These are phyloP conservation scores for Thalassarche chlororhynchos DNA, from an alignment of 2,113 vertebrate species.

Conservation along the genomic window DNA sequence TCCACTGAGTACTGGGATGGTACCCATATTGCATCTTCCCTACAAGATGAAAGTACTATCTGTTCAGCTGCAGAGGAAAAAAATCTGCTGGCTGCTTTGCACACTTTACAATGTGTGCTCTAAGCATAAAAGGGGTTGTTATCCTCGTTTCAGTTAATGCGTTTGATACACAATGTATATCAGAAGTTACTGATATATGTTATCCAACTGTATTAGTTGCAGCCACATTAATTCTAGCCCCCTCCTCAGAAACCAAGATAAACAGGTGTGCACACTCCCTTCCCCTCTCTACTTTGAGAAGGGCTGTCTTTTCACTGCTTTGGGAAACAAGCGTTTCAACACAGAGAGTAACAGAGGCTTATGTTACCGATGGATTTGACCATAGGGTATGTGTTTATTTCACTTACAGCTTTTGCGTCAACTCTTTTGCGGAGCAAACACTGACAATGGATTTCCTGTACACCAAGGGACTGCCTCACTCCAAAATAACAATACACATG, in stretches of 20 bases:
- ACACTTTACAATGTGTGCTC: not conserved
- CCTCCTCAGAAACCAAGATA: not conserved
- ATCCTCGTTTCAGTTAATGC: accelerated
- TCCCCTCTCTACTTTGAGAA: not conserved
- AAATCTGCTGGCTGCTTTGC: not conserved
- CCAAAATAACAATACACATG: not conserved
- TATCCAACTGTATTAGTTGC: not conserved
- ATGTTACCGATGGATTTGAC: not conserved
- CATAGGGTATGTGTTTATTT: not conserved
- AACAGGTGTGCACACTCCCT: not conserved
- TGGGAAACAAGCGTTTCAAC: not conserved
- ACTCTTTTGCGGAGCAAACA: not conserved
- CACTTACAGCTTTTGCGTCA: not conserved
- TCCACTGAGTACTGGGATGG: not conserved
- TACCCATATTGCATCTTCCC: not conserved
- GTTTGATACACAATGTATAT: accelerated
- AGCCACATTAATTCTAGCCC: not conserved
- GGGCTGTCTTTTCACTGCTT: not conserved
- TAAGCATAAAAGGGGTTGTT: accelerated
- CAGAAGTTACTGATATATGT: not conserved
- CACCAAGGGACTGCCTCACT: not conserved
- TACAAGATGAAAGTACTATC: not conserved
- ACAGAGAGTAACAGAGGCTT: not conserved
- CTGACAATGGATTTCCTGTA: constrained; percentile 48
- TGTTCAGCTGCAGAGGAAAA: not conserved